phyloP scores from a whole-genome alignment of 2,888 invertebrate species.

The Lasioglossum villosulum region DNA sequence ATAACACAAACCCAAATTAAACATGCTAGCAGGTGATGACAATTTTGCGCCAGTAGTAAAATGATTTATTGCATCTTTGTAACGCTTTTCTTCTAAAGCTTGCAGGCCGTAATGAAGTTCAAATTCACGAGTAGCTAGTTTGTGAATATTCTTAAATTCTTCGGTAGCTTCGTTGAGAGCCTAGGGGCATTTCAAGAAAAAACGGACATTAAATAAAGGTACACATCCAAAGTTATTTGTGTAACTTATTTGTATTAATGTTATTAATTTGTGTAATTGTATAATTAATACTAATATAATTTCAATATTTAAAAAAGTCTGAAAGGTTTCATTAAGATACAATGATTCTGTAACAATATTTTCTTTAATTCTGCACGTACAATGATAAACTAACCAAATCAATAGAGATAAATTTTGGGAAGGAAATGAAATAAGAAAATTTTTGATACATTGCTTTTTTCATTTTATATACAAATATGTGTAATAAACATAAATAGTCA shows the following conservation, averaged over 20 bases:
- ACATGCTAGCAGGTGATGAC: conserved; percentile 87
- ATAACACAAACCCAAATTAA: conserved; percentile 89
- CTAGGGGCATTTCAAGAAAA: conserved; percentile 60
- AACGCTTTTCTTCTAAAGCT: conserved; percentile 87
- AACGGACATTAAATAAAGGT: conserved; percentile 31
- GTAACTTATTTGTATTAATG: neutral
- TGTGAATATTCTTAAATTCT: conserved; percentile 82
- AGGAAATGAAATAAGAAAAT: conserved; percentile 24
- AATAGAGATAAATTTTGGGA: conserved; percentile 1
- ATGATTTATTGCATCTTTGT: conserved; percentile 86
- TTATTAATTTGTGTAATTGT: neutral
- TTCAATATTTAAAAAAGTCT: neutral
- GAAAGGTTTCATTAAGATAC: neutral
- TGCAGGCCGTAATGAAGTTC: conserved; percentile 87
- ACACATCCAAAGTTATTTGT: neutral
- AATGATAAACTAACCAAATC: neutral
- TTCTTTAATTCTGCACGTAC: neutral
- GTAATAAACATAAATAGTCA: conserved; percentile 23
- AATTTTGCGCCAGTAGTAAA: conserved; percentile 86
- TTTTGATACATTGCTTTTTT: conserved; percentile 4
- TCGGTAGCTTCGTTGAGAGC: conserved; percentile 77
- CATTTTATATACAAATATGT: conserved; percentile 30
- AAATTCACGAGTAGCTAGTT: conserved; percentile 86
- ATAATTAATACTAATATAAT: neutral
- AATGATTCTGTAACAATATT: neutral